Conservation (phyloP, 2,797 vertebrate genomes). For the Eremophila alpestris region DNA sequence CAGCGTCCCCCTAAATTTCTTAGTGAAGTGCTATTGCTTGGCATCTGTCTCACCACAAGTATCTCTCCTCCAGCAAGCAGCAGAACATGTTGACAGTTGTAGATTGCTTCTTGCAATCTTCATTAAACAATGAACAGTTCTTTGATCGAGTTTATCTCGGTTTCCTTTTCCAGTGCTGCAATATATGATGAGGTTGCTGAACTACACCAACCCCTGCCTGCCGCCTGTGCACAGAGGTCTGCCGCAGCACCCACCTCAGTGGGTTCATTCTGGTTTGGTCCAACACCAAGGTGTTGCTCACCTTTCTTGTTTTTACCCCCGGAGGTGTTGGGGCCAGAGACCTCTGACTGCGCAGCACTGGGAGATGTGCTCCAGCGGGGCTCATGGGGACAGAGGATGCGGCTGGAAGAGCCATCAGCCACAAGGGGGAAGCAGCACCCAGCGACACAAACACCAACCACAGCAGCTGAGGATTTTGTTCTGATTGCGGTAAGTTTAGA, state of each 20-base stretch:
- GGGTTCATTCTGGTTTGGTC: neutral
- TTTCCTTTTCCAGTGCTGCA: neutral
- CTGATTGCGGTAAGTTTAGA: rapidly evolving
- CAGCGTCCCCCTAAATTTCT: rapidly evolving
- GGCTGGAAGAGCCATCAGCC: neutral
- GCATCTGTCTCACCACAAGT: neutral
- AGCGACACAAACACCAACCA: rapidly evolving
- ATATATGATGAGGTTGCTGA: neutral
- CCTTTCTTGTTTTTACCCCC: neutral
- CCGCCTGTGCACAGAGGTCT: neutral
- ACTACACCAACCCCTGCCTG: no score
- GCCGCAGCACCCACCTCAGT: rapidly evolving
- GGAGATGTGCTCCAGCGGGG: rapidly evolving
- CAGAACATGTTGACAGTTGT: neutral
- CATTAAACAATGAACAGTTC: neutral
- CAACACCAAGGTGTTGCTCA: rapidly evolving
- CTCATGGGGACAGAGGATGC: rapidly evolving
- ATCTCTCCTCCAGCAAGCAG: neutral
- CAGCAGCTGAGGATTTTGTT: neutral
- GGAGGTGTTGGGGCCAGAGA: neutral
- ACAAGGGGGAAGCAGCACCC: neutral
- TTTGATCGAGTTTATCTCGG: neutral
- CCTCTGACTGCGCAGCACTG: rapidly evolving
- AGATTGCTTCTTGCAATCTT: neutral
- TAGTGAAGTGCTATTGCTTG: neutral